These are phyloP conservation scores for Acromyrmex echinatior DNA, from an alignment of 1,140 invertebrate species.

Conservation along the genomic window DNA sequence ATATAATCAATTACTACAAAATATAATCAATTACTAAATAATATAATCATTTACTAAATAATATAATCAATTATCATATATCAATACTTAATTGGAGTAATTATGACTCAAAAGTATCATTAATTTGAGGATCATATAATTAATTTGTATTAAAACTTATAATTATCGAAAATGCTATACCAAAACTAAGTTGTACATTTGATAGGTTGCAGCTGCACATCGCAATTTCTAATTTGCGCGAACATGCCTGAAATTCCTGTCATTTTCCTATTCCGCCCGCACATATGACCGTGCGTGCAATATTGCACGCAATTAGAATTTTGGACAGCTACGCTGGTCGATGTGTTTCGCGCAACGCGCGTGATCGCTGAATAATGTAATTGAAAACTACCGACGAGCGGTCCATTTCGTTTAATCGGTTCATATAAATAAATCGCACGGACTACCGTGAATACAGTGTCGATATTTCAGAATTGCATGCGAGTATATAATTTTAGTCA, in stretches of 20 bases:
- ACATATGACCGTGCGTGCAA: neutral
- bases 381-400: constrained; percentile 62
- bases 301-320: constrained; percentile 64
- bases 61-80: neutral
- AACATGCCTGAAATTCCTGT: constrained; percentile 37
- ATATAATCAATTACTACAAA: too few species aligned
- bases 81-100: neutral
- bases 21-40: neutral
- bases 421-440: constrained; percentile 68
- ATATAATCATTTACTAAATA: too few species aligned
- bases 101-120: neutral
- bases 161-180: neutral
- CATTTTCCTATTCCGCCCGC: constrained; percentile 32
- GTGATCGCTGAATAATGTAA: constrained; percentile 64
- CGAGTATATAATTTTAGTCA: constrained; percentile 64
- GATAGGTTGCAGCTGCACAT: neutral
- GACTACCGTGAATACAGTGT: constrained; percentile 20
- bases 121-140: neutral
- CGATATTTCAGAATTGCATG: constrained; percentile 60
- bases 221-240: constrained; percentile 39
- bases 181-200: constrained; percentile 7
- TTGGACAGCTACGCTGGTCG: constrained; percentile 19
- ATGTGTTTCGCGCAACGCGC: constrained; percentile 14
- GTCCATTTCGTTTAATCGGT: constrained; percentile 67
- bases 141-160: neutral